Evolutionary conservation across 1,140 invertebrate species (phyloP).

Genomic region (Hypothenemus hampei): DNA sequence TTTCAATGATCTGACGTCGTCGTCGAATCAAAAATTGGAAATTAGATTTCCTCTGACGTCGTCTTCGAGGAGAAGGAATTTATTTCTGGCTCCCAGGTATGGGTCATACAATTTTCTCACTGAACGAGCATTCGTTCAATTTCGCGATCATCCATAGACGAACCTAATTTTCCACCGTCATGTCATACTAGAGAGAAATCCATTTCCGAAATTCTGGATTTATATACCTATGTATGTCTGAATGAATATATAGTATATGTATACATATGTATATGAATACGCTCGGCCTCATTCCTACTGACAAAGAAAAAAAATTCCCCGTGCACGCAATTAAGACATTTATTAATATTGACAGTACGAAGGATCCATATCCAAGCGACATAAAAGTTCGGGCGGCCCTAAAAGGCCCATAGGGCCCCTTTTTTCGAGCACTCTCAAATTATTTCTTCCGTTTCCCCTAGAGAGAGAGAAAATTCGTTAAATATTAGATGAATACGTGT

Average conservation of each 20-base stretch:
- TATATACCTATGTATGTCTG: too few species aligned
- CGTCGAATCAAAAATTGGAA: conserved; percentile 17
- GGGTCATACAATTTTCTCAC: conserved; percentile 22
- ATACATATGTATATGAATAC: too few species aligned
- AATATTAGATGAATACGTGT: conserved; percentile 25
- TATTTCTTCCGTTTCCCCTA: conserved; percentile 12
- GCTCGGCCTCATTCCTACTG: too few species aligned
- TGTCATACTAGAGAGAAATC: conserved; percentile 1
- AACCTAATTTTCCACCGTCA: conserved; percentile 1
- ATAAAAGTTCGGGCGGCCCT: conserved; percentile 12
- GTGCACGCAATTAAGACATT: conserved; percentile 15
- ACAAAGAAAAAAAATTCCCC: conserved; percentile 10
- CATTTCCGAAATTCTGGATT: too few species aligned
- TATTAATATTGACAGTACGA: conserved; percentile 22
- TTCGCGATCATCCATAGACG: conserved; percentile 16
- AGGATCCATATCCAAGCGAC: conserved; percentile 13
- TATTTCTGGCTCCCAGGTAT: conserved; percentile 14
- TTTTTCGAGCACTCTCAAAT: conserved; percentile 8
- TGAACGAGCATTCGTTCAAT: conserved; percentile 23
- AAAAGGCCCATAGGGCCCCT: conserved; percentile 20
- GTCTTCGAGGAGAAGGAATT: conserved; percentile 3
- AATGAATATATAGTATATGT: too few species aligned
- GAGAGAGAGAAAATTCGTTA: too few species aligned
- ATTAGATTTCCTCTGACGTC: conserved; percentile 11
- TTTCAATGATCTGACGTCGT: too few species aligned